These are phyloP conservation scores for Drosophila testacea DNA, from an alignment of 2,888 invertebrate species.

Conservation along the genomic window DNA sequence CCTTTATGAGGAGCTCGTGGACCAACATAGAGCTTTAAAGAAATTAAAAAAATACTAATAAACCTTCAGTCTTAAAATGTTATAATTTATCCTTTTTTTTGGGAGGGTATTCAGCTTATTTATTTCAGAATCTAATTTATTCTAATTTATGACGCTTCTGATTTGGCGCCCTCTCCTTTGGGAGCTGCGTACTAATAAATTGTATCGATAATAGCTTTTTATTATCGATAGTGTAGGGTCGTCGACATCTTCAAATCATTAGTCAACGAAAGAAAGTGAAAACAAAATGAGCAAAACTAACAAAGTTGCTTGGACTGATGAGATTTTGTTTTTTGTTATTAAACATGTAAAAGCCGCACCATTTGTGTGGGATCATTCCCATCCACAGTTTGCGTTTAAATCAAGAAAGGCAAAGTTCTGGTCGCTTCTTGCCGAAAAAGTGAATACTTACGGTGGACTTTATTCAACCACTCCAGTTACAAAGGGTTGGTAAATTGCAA, in stretches of 20 bases:
- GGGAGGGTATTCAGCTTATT: not conserved
- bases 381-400: conserved; percentile 49
- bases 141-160: too few species aligned
- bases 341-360: conserved; percentile 58
- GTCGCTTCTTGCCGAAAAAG: conserved; percentile 52
- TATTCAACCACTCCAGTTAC: conserved; percentile 37
- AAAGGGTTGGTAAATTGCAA: conserved; percentile 28
- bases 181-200: too few species aligned
- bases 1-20: conserved; percentile 44
- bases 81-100: not conserved
- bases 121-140: too few species aligned
- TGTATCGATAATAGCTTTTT: too few species aligned
- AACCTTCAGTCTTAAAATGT: not conserved
- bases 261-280: conserved; percentile 8
- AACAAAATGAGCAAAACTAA: conserved; percentile 52
- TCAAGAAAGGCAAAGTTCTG: conserved; percentile 53
- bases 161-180: too few species aligned
- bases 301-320: conserved; percentile 54
- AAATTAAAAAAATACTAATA: not conserved
- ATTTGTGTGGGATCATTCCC: conserved; percentile 54
- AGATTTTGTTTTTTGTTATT: conserved; percentile 49
- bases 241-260: too few species aligned
- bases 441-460: conserved; percentile 38
- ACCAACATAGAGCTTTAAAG: conserved; percentile 41
- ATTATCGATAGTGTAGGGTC: too few species aligned